A percentile compares a stretch with the other conserved stretches of the same genome.
Evolutionary conservation across 2,888 invertebrate genomes (phyloP).

Genomic region (Meandrusa payeni): DNA sequence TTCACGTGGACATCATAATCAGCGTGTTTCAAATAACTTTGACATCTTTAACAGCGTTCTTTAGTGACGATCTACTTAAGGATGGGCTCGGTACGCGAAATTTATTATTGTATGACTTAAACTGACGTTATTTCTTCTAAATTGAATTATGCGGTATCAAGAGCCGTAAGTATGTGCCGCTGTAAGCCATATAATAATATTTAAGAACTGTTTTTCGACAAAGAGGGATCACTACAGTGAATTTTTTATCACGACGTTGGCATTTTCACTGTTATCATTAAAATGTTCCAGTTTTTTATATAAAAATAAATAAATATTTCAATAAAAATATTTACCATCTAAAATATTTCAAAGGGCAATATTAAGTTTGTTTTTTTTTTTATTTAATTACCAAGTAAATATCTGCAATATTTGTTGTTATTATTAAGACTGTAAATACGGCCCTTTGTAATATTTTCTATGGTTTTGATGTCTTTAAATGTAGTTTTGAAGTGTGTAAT

Average conservation of each 20-base stretch:
- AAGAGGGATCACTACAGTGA: background rate
- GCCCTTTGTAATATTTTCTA: slow-evolving; percentile 13
- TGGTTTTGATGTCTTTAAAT: slow-evolving; percentile 18
- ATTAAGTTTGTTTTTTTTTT: background rate
- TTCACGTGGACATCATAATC: too few species aligned
- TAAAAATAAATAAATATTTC: slow-evolving; percentile 8
- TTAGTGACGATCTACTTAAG: background rate
- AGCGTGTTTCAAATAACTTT: background rate
- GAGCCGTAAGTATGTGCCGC: background rate
- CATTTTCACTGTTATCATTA: background rate
- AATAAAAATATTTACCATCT: slow-evolving; percentile 10
- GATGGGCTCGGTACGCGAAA: background rate
- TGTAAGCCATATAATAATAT: background rate
- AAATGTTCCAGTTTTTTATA: slow-evolving; percentile 5
- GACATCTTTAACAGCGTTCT: background rate
- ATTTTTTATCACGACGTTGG: background rate
- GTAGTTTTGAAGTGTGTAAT: slow-evolving; percentile 31
- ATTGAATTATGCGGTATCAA: background rate
- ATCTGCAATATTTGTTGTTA: background rate
- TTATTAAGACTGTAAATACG: slow-evolving; percentile 1
- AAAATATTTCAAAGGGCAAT: slow-evolving; percentile 20
- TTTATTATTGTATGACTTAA: background rate
- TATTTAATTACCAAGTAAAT: too few species aligned
- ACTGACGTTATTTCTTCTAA: background rate
- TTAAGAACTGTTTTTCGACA: background rate